Base-by-base conservation (phyloP, 2,797 vertebrate genomes). In the Danio jaintianensis region DNA sequence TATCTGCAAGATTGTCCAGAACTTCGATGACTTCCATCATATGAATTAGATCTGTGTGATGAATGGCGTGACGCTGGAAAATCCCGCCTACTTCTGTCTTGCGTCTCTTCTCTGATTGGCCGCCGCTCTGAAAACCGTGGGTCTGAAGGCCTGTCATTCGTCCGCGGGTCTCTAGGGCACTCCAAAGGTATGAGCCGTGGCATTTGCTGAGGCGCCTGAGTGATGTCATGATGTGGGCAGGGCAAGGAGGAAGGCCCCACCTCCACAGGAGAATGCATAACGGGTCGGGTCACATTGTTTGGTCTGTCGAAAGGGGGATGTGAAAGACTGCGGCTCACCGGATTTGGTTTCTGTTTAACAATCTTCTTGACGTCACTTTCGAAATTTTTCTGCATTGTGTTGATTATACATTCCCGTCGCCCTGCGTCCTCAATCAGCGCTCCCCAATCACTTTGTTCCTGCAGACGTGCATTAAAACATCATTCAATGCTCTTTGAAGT, bases 391-490 rank as follows among this genome's bases (percentile, higher is more conserved):
- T 92, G 87, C 0, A 63, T 83, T 0, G 94, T 95, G 78, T 81
- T 89, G 40, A 96, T 84, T 16, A 95, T 93, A 56, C 91, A 90
- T 0, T 93, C 93, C 20, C 96, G 92, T 52, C 42, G 92, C 40
- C 91, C 88, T 0, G 96, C 95, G 0, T 96, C 94, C 61, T 94
- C 90, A 77, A 96, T 95, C 83, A 96, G 85, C 0, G 93, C 83
- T 0, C 94, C 91, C 96, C 96, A 96, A 67, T 96, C 94, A 3
- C 86, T 83, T 4, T 94, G 94, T 50, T 94, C 93, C 96, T 95
- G 82, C 29, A 85, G 79, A 61, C 53, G 52, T 7, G 5, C 0
- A n/a, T 48, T 3, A 50, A 58, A 15, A 42, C n/a, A 1, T 38
- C 15, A 68, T 63, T 53, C 45, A 38, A 40, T 16, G 7, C 10